phyloP scores from a whole-genome alignment of 2,113 vertebrate genomes.

The Seriola rivoliana region DNA sequence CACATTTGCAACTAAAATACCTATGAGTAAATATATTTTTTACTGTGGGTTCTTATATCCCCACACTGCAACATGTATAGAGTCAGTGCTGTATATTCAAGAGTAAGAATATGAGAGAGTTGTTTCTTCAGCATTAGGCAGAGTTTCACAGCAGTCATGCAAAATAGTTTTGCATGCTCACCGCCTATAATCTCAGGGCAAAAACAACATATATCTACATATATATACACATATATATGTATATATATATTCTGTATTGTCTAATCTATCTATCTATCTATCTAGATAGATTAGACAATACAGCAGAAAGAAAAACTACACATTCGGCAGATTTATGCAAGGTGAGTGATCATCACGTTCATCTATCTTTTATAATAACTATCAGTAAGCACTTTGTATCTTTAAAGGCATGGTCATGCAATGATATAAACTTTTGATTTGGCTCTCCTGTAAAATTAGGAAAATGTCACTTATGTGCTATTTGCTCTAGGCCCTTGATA shows the following conservation, averaged over 20 bases:
- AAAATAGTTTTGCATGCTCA: slow-evolving; percentile 16
- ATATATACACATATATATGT: no score
- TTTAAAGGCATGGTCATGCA: not conserved
- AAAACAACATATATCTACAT: not conserved
- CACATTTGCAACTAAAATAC: slow-evolving; percentile 50
- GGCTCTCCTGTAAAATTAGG: slow-evolving; percentile 25
- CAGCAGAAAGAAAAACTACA: no score
- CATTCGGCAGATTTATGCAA: not conserved
- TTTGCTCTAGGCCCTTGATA: slow-evolving; percentile 50
- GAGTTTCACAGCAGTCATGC: not conserved
- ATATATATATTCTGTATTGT: no score
- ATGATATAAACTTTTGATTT: slow-evolving; percentile 23
- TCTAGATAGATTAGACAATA: not conserved
- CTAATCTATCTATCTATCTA: no score
- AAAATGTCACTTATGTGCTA: slow-evolving; percentile 47
- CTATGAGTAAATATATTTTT: slow-evolving; percentile 28
- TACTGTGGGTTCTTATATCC: slow-evolving; percentile 29
- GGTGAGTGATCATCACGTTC: not conserved
- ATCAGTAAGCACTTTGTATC: not conserved
- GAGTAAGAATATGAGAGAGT: slow-evolving; percentile 9
- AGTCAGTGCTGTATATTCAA: not conserved
- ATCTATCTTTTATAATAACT: not conserved
- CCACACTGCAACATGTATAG: slow-evolving; percentile 22
- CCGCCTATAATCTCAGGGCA: not conserved
- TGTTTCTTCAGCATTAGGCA: not conserved